phyloP scores from a whole-genome alignment of 1,140 invertebrate genomes.

The Panulirus ornatus region DNA sequence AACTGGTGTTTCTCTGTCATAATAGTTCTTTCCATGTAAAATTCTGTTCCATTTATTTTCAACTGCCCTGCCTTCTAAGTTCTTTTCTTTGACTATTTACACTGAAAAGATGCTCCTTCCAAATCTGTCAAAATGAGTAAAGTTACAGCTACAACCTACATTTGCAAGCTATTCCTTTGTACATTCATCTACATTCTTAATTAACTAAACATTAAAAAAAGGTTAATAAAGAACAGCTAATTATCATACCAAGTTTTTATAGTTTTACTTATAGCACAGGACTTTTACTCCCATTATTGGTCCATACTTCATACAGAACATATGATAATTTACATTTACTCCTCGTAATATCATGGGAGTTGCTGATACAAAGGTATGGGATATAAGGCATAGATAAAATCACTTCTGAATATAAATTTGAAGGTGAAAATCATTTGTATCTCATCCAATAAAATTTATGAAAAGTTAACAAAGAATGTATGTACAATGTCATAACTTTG shows the following conservation, averaged over 20 bases:
- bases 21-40: no score
- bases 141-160: no score
- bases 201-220: neutral
- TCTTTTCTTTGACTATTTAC: no score
- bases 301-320: slow-evolving; percentile 5
- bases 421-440: neutral
- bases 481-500: neutral
- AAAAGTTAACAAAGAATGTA: neutral
- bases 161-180: no score
- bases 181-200: neutral
- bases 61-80: no score
- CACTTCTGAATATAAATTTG: neutral
- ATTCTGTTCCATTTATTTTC: no score
- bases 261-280: neutral
- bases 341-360: neutral
- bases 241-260: no score
- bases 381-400: neutral
- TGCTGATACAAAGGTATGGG: neutral
- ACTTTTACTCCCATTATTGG: neutral
- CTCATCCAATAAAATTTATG: neutral
- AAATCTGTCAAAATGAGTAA: no score
- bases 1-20: no score
- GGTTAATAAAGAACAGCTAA: neutral
- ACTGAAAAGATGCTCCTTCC: no score
- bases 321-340: neutral